Evolutionary conservation across 1,140 invertebrate genomes (phyloP).

Genomic region (Wiebesia pumilae): DNA sequence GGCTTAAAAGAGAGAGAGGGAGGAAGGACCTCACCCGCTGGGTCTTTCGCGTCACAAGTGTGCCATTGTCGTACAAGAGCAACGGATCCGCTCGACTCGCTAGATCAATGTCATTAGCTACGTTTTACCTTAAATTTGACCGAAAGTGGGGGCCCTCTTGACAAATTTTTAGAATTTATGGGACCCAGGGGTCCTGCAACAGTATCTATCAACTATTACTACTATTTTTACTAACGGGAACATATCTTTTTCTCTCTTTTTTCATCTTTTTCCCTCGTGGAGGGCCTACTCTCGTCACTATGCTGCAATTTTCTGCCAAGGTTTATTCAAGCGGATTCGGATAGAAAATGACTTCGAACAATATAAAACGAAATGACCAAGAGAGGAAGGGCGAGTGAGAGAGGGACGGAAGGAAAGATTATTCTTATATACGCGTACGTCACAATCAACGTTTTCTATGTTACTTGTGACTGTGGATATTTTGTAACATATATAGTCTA

Average conservation of each 20-base stretch:
- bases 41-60: constrained; percentile 70
- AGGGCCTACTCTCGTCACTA: neutral
- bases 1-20: neutral
- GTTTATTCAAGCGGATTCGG: neutral
- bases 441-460: neutral
- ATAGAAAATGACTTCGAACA: neutral
- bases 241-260: neutral
- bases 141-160: constrained; percentile 68
- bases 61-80: constrained; percentile 63
- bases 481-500: neutral
- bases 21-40: constrained; percentile 59
- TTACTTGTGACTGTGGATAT: neutral
- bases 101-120: constrained; percentile 73
- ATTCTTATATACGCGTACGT: neutral
- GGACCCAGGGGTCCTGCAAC: neutral
- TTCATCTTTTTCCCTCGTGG: neutral
- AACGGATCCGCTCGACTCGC: neutral
- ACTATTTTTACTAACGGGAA: neutral
- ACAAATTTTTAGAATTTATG: constrained; percentile 71
- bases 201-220: neutral
- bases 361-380: neutral
- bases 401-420: neutral
- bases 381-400: neutral
- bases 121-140: constrained; percentile 73
- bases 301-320: neutral